Evolutionary conservation across 2,888 invertebrate genomes (phyloP).

Genomic region (Eupithecia pulchellata): DNA sequence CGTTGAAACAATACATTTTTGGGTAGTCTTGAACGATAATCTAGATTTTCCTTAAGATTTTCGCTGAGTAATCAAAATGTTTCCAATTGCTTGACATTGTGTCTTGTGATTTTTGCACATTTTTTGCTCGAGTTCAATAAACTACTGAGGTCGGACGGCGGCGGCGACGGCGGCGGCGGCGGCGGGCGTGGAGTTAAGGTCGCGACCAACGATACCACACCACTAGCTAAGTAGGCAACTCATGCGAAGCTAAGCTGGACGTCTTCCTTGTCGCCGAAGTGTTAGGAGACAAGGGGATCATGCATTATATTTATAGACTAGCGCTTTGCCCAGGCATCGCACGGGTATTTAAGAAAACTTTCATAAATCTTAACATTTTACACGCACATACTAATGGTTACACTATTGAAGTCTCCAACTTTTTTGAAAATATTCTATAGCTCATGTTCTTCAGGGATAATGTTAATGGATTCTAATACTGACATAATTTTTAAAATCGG

Average conservation of each 20-base stretch:
- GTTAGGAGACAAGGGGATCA: not conserved
- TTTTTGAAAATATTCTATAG: too few relatives aligned
- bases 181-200: constrained; percentile 1
- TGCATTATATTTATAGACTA: not conserved
- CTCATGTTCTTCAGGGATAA: too few relatives aligned
- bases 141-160: not conserved
- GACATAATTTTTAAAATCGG: too few relatives aligned
- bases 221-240: not conserved
- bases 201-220: not conserved
- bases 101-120: constrained; percentile 8
- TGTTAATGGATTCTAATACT: too few relatives aligned
- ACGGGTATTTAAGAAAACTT: too few relatives aligned
- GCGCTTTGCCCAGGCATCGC: too few relatives aligned
- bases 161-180: too few relatives aligned
- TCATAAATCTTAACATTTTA: too few relatives aligned
- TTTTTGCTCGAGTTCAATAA: constrained; percentile 7
- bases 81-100: not conserved
- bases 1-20: not conserved
- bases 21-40: not conserved
- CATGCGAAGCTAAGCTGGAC: not conserved
- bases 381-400: too few relatives aligned
- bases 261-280: not conserved
- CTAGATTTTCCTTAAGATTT: not conserved
- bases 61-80: not conserved
- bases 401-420: too few relatives aligned